phyloP scores from a whole-genome alignment of 2,113 vertebrate species.

The Gambusia affinis region DNA sequence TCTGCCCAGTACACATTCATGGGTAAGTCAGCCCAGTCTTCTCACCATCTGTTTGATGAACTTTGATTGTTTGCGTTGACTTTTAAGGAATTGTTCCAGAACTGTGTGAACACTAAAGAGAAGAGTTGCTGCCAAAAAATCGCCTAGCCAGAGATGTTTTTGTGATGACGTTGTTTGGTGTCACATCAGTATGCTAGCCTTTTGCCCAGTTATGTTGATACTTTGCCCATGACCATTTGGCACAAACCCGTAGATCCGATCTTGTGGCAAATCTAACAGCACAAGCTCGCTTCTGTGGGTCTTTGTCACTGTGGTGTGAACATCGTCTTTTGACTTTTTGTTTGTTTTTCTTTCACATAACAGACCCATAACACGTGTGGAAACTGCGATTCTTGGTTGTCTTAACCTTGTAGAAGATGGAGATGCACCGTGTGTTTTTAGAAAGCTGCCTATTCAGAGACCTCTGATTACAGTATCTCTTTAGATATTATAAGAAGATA shows the following conservation, averaged over 20 bases:
- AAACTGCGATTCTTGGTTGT: neutral
- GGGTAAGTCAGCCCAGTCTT: slow-evolving; percentile 58
- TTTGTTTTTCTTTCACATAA: neutral
- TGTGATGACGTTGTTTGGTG: neutral
- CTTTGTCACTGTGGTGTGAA: slow-evolving; percentile 93
- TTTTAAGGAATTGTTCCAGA: slow-evolving; percentile 20
- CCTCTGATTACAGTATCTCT: too few species aligned
- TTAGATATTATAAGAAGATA: too few species aligned
- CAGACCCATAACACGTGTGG: neutral
- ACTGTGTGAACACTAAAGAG: neutral
- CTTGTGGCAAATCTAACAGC: slow-evolving; percentile 94
- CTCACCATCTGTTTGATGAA: slow-evolving; percentile 34
- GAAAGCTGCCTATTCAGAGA: neutral
- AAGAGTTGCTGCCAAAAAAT: neutral
- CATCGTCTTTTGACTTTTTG: slow-evolving; percentile 49
- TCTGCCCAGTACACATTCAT: slow-evolving; percentile 23
- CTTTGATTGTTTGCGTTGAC: slow-evolving; percentile 22
- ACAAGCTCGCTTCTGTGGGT: slow-evolving; percentile 99
- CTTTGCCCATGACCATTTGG: slow-evolving; percentile 85
- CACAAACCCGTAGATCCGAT: slow-evolving; percentile 99
- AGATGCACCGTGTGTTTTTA: neutral
- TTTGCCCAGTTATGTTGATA: slow-evolving; percentile 57
- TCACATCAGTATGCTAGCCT: neutral
- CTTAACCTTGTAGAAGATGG: neutral
- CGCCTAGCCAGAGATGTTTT: neutral